phyloP scores from a whole-genome alignment of 2,113 vertebrate species.

The Erinaceus europaeus region DNA sequence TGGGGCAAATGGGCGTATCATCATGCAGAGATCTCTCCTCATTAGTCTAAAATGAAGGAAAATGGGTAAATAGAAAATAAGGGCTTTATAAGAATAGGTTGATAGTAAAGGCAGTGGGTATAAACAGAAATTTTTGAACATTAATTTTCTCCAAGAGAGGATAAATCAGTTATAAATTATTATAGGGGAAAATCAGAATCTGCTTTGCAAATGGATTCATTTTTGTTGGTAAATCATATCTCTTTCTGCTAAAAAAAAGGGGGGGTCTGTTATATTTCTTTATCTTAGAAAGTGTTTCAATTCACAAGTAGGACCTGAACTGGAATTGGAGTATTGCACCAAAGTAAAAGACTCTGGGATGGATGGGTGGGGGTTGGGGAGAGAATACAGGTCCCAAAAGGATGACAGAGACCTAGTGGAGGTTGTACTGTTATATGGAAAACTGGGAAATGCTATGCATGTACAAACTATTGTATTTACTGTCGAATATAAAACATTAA shows the following conservation, averaged over 20 bases:
- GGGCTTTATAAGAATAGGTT: background rate
- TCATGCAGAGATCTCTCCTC: background rate
- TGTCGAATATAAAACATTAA: no score
- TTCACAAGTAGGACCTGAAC: background rate
- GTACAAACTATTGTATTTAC: no score
- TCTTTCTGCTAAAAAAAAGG: no score
- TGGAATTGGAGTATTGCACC: no score
- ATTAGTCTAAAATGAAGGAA: background rate
- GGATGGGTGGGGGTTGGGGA: no score
- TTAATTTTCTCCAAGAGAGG: no score
- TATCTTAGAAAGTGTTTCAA: background rate
- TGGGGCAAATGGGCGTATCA: conserved; percentile 12
- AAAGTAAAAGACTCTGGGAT: no score
- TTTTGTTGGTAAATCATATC: background rate
- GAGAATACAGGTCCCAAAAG: no score
- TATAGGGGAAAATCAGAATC: background rate
- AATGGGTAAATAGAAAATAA: background rate
- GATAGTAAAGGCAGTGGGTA: background rate
- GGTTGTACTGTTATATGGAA: no score
- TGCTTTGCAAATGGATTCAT: background rate
- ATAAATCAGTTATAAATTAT: background rate
- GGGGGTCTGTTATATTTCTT: background rate
- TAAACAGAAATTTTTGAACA: no score
- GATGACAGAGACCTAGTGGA: no score
- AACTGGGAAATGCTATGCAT: no score